Evolutionary conservation across 1,140 invertebrate genomes (phyloP).

Genomic region (Temnothorax longispinosus): DNA sequence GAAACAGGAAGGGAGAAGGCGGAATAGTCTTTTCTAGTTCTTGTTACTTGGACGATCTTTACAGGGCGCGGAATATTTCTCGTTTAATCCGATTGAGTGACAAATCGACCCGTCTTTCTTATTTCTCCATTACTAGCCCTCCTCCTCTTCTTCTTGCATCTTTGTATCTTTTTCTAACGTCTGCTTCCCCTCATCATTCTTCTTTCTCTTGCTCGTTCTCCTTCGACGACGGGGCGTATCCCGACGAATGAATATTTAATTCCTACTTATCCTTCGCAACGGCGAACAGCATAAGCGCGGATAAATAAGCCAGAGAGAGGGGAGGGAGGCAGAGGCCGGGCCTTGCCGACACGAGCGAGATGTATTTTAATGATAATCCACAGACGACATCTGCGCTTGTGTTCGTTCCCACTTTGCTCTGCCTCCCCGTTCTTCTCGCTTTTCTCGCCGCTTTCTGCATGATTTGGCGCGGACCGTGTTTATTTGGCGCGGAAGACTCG

Average conservation of each 20-base stretch:
- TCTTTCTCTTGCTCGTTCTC: conserved; percentile 11
- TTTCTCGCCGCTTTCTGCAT: conserved; percentile 25
- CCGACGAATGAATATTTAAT: conserved; percentile 76
- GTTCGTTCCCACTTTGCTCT: conserved; percentile 32
- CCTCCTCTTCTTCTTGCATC: not conserved
- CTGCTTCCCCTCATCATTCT: not conserved
- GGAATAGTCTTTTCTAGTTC: not conserved
- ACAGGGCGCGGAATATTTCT: conserved; percentile 46
- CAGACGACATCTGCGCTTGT: conserved; percentile 71
- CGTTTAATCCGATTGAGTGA: conserved; percentile 71
- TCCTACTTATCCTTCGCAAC: conserved; percentile 70
- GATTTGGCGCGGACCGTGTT: conserved; percentile 35
- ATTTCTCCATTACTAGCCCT: not conserved
- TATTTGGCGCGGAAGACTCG: not conserved
- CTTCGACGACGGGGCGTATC: conserved; percentile 44
- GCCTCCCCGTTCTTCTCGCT: not conserved
- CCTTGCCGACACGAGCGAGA: conserved; percentile 64
- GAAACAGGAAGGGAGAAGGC: not conserved
- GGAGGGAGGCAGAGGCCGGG: conserved; percentile 8
- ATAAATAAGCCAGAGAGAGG: conserved; percentile 70
- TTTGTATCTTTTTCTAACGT: not conserved
- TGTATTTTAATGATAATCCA: conserved; percentile 77
- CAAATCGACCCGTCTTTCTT: conserved; percentile 55
- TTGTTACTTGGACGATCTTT: not conserved
- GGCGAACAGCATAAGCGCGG: conserved; percentile 64